A percentile compares a stretch with the other conserved stretches of the same genome.
Conservation (phyloP, 2,888 invertebrate species). For the Drosophila colorata region DNA sequence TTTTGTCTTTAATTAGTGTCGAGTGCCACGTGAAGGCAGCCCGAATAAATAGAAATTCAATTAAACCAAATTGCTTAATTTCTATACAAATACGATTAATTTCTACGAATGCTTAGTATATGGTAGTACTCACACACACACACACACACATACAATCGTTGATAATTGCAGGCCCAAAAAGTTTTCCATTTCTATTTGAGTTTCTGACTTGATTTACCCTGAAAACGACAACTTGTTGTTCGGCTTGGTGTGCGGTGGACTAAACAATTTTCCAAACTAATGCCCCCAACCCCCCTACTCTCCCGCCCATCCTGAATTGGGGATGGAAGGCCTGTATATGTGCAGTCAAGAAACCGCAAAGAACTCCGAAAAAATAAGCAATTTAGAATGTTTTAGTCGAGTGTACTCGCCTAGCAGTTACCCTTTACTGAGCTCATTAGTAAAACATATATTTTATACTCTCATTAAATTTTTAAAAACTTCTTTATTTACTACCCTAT, state of each 20-base stretch:
- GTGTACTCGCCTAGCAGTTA: neutral
- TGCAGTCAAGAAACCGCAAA: conserved; percentile 22
- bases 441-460: neutral
- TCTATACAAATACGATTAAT: conserved; percentile 45
- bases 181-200: conserved; percentile 68
- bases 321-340: conserved; percentile 32
- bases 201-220: conserved; percentile 43
- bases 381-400: neutral
- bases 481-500: neutral
- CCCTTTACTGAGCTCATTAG: neutral
- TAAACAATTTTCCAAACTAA: conserved; percentile 79
- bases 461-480: neutral
- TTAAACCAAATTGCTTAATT: conserved; percentile 47
- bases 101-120: conserved; percentile 13
- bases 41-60: conserved; percentile 43
- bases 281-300: conserved; percentile 27
- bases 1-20: conserved; percentile 57
- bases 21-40: conserved; percentile 30
- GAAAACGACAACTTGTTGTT: conserved; percentile 73
- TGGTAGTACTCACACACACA: neutral
- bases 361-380: conserved; percentile 17
- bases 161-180: conserved; percentile 67
- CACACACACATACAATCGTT: conserved; percentile 14
- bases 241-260: conserved; percentile 65
- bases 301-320: conserved; percentile 20